These are phyloP conservation scores for Pheucticus melanocephalus DNA, from an alignment of 2,113 vertebrate species.

Conservation along the genomic window DNA sequence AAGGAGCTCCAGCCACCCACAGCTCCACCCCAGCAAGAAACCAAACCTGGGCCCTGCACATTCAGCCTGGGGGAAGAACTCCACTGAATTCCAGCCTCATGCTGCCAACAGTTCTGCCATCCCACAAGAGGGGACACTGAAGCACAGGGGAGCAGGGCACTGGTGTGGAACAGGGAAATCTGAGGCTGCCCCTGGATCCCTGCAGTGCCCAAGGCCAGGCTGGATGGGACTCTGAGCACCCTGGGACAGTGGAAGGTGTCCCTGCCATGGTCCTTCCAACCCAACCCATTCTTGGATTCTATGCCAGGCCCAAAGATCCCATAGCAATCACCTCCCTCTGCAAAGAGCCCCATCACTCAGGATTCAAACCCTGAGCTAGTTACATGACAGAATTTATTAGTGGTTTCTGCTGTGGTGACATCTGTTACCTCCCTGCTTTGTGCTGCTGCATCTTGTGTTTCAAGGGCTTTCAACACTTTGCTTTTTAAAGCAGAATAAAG, in stretches of 20 bases:
- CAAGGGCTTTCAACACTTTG: neutral
- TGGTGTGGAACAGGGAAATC: neutral
- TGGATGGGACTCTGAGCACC: neutral
- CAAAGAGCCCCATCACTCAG: neutral
- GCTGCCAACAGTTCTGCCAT: rapidly evolving
- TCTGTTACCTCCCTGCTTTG: neutral
- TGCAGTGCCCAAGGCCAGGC: neutral
- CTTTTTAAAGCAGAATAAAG: neutral
- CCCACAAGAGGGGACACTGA: rapidly evolving
- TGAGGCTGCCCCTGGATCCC: neutral
- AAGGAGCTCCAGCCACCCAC: neutral
- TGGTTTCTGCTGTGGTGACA: neutral
- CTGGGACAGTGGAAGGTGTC: neutral
- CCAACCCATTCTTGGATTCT: neutral
- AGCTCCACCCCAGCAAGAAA: neutral
- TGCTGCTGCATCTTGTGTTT: neutral
- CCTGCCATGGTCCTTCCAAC: neutral
- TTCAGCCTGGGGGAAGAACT: rapidly evolving
- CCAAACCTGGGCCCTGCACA: rapidly evolving
- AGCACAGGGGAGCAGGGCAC: neutral
- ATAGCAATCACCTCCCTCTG: rapidly evolving
- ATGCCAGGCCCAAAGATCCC: neutral
- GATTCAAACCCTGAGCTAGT: neutral
- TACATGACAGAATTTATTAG: neutral
- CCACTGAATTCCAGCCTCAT: rapidly evolving